Evolutionary conservation across 2,113 vertebrate genomes (phyloP), one percentile per base, ranked within the genome.

Genomic region (Elephas maximus): DNA sequence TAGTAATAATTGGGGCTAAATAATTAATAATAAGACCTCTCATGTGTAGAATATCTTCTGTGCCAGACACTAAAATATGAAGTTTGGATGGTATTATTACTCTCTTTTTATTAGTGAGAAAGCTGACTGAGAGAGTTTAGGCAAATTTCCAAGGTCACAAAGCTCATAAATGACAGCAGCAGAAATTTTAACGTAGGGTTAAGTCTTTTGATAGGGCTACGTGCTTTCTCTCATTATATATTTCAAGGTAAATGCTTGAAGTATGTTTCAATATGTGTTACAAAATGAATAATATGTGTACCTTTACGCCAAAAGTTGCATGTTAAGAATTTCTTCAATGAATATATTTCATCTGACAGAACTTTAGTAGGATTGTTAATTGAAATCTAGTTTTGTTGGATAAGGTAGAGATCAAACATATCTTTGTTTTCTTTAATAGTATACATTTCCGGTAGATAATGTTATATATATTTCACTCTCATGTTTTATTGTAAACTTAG

Each of bases 151-250:
- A 76, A 83, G 45, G 44, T 82, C 57, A 76, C 41, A 95, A 87
- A 89, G 69, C 26, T 96, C 30, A 7, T 97, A 98, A 96, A 89
- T 81, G 95, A 95, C 37, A 95, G 6, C 11, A 78, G 37, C 12
- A 92, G 60, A 71, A 94, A 86, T 90, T 45, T 95, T 65, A 97
- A 80, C 71, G 3, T 1, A 84, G 10, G 0, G 95, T 20, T 24
- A 95, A 77, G 85, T 97, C 90, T 90, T 96, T 77, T 90, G 81
- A 90, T 97, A 74, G 53, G 6, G 3, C 0, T 8, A 17, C 28
- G 71, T 30, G 48, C 78, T 78, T 79, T 82, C 20, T 92, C 0
- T 2, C 0, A 1, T 92, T 86, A 0, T 77, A 74, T 87, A 96
- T 96, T 94, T 90, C 37, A 67, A 62, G 10, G 67, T 90, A 87